Evolutionary conservation across 2,888 invertebrate species (phyloP).

Genomic region (Drosophila lutescens): DNA sequence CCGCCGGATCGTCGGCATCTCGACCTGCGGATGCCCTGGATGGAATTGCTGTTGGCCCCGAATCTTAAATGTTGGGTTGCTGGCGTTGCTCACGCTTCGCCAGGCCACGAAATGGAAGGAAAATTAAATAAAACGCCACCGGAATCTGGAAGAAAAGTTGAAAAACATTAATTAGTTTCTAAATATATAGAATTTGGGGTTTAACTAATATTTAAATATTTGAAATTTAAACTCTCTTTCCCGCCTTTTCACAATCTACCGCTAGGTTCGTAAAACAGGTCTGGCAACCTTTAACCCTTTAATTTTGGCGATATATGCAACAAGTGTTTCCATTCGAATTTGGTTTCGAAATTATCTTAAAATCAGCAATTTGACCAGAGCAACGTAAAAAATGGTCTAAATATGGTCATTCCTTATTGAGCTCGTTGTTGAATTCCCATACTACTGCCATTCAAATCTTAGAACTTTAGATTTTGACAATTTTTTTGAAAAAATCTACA

Average conservation of each 20-base stretch:
- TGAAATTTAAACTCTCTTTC: not conserved
- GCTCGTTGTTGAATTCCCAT: too few relatives aligned
- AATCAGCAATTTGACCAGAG: too few relatives aligned
- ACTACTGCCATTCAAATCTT: too few relatives aligned
- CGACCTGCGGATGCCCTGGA: slow-evolving; percentile 43
- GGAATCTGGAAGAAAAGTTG: slow-evolving; percentile 5
- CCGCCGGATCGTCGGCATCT: slow-evolving; percentile 82
- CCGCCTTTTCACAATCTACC: slow-evolving; percentile 15
- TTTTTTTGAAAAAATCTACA: too few relatives aligned
- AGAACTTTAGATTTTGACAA: too few relatives aligned
- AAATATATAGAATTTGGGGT: too few relatives aligned
- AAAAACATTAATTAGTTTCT: not conserved
- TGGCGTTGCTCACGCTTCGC: slow-evolving; percentile 69
- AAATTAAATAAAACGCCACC: slow-evolving; percentile 36
- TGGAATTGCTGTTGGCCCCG: slow-evolving; percentile 55
- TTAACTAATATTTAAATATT: not conserved
- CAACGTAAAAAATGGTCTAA: too few relatives aligned
- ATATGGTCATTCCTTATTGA: too few relatives aligned
- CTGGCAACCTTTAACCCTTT: slow-evolving; percentile 1
- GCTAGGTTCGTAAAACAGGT: not conserved
- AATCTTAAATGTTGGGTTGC: slow-evolving; percentile 50
- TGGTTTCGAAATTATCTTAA: not conserved
- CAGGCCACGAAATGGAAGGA: slow-evolving; percentile 51
- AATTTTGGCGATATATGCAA: not conserved
- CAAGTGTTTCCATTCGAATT: not conserved